These are phyloP conservation scores for Philhelius pedissequus DNA, from an alignment of 2,888 invertebrate species.

Conservation along the genomic window DNA sequence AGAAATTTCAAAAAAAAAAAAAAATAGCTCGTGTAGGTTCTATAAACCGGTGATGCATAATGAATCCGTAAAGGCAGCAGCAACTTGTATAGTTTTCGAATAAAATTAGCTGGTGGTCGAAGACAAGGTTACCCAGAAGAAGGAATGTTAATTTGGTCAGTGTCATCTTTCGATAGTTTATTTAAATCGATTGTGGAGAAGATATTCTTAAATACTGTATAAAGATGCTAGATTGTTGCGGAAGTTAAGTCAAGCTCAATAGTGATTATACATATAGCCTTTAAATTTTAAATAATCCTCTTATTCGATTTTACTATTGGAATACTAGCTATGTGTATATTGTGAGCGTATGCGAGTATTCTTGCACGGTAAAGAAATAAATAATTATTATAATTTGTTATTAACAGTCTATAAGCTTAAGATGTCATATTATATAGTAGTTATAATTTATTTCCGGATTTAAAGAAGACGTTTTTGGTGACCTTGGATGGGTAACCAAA, in stretches of 20 bases:
- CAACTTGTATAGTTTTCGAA: slow-evolving; percentile 26
- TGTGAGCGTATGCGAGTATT: neutral
- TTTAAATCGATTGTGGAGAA: slow-evolving; percentile 26
- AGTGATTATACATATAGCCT: slow-evolving; percentile 17
- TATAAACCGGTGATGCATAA: slow-evolving; percentile 50
- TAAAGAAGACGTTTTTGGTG: neutral
- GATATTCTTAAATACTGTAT: slow-evolving; percentile 27
- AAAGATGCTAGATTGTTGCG: slow-evolving; percentile 21
- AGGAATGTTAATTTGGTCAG: slow-evolving; percentile 51
- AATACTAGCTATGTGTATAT: neutral
- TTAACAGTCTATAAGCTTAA: neutral
- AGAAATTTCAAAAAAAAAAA: neutral
- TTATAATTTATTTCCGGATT: neutral
- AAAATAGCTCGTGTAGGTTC: slow-evolving; percentile 22
- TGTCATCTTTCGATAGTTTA: slow-evolving; percentile 20
- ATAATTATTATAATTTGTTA: neutral
- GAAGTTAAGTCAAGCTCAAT: neutral
- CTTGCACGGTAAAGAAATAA: neutral
- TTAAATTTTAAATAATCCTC: slow-evolving; percentile 32
- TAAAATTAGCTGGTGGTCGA: slow-evolving; percentile 3
- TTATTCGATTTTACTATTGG: neutral
- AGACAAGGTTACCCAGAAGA: slow-evolving; percentile 41
- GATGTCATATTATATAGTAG: neutral
- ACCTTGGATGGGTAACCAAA: neutral
- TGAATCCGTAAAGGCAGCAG: neutral